Evolutionary conservation across 1,140 invertebrate species (phyloP).

Genomic region (Aphelinus atriplicis): DNA sequence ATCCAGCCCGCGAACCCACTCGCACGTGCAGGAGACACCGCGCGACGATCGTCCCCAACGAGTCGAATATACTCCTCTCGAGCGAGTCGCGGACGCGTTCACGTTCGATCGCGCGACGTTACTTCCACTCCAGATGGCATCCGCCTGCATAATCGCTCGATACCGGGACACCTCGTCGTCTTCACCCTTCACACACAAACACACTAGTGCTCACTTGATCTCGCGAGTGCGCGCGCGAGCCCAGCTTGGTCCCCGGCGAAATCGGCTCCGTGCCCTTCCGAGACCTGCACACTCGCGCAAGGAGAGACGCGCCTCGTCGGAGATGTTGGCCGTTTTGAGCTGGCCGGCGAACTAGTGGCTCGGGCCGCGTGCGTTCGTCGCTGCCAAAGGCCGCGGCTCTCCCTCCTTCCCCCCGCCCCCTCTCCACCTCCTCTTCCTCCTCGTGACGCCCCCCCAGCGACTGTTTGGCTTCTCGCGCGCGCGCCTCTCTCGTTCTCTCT

Average conservation of each 20-base stretch:
- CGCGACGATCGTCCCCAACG: slow-evolving; percentile 11
- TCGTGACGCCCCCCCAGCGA: no score
- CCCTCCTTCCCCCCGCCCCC: slow-evolving; percentile 44
- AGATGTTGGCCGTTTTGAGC: slow-evolving; percentile 49
- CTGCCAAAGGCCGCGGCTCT: slow-evolving; percentile 44
- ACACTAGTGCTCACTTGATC: background rate
- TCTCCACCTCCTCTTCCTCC: no score
- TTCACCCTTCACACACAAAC: background rate
- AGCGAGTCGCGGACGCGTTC: no score
- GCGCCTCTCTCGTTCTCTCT: background rate
- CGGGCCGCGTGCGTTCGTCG: slow-evolving; percentile 37
- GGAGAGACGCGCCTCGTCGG: slow-evolving; percentile 5
- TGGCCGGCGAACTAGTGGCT: slow-evolving; percentile 51
- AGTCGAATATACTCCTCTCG: no score
- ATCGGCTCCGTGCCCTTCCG: background rate
- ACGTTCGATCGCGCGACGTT: no score
- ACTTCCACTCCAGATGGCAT: background rate
- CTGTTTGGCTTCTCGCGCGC: background rate
- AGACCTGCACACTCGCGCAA: no score
- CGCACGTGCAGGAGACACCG: background rate
- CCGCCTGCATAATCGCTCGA: background rate
- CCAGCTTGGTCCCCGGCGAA: slow-evolving; percentile 29
- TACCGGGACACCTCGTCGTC: background rate
- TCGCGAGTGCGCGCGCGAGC: background rate
- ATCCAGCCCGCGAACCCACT: background rate